phyloP scores from a whole-genome alignment of 2,113 vertebrate species.

The Prionailurus viverrinus region DNA sequence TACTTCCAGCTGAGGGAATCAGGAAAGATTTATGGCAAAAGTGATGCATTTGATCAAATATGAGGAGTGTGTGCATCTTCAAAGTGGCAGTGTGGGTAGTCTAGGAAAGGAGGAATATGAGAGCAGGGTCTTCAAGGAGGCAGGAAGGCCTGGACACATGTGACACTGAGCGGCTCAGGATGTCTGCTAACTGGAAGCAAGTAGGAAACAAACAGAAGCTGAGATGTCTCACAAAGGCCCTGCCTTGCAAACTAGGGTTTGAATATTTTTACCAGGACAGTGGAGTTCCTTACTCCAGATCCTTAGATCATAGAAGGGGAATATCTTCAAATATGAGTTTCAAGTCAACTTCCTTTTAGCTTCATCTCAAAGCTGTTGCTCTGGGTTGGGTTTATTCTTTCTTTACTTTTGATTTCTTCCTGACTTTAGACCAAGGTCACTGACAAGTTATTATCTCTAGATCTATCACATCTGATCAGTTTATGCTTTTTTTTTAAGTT shows the following conservation, averaged over 20 bases:
- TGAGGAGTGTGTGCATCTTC: not conserved
- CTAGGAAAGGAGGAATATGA: not conserved
- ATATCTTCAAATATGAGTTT: not conserved
- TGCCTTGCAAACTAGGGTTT: not conserved
- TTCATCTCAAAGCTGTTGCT: not conserved
- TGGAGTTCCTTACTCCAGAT: not conserved
- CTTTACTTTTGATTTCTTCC: not conserved
- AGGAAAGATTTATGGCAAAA: not conserved
- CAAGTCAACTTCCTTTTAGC: not conserved
- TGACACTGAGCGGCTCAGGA: not conserved
- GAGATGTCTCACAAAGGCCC: not conserved
- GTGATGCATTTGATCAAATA: not conserved
- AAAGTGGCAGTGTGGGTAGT: not conserved
- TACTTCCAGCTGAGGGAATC: not conserved
- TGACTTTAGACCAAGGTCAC: not conserved
- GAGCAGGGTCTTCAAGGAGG: accelerated
- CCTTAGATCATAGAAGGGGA: not conserved
- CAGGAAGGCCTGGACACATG: not conserved
- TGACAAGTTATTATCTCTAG: not conserved
- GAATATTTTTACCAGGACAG: not conserved
- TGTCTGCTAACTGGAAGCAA: not conserved
- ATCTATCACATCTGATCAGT: not conserved
- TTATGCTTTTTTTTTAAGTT: not conserved
- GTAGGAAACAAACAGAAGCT: not conserved
- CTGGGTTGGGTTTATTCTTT: not conserved